Conservation (phyloP, 2,888 invertebrate genomes). For the Leptura quadrifasciata region DNA sequence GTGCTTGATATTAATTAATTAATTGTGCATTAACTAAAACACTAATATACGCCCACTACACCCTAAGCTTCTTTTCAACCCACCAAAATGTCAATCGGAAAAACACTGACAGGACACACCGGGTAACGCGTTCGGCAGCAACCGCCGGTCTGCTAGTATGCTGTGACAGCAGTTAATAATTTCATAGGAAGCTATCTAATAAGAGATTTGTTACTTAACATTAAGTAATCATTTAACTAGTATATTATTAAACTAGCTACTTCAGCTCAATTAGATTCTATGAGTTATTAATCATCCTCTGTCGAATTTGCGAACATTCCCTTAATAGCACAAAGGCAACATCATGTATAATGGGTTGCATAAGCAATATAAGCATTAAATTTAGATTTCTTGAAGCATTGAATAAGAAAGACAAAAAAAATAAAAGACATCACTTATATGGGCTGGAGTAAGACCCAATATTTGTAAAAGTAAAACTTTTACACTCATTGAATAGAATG, state of each 20-base stretch:
- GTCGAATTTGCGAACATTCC: neutral
- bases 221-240: neutral
- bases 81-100: slow-evolving; percentile 35
- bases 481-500: no score
- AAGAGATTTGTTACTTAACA: neutral
- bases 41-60: slow-evolving; percentile 50
- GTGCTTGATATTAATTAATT: slow-evolving; percentile 33
- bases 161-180: neutral
- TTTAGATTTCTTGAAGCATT: no score
- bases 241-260: neutral
- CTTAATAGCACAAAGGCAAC: neutral
- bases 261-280: neutral
- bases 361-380: no score
- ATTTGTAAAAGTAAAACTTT: no score
- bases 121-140: slow-evolving; percentile 13
- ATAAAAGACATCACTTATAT: no score
- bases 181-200: neutral
- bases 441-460: no score
- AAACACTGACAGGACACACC: slow-evolving; percentile 31
- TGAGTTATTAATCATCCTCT: neutral
- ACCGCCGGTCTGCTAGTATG: neutral
- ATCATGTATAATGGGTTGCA: neutral
- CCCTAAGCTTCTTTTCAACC: slow-evolving; percentile 37
- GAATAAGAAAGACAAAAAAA: no score
- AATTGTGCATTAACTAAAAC: slow-evolving; percentile 38